phyloP scores from a whole-genome alignment of 2,888 invertebrate species.

The Hirtodrosophila histrioides region DNA sequence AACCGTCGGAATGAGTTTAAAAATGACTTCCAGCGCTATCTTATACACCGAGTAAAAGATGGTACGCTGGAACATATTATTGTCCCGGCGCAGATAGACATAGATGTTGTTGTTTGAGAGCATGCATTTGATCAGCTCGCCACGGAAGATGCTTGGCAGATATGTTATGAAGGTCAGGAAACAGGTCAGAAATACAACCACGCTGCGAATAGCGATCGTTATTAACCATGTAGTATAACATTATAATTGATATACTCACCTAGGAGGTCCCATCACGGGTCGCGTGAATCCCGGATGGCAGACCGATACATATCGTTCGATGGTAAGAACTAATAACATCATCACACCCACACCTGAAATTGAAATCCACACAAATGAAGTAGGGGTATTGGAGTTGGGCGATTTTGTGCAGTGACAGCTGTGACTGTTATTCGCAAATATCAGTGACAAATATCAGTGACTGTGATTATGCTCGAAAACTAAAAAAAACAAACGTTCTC shows the following conservation, averaged over 20 bases:
- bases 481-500: no score
- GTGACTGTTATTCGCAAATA: no score
- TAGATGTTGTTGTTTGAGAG: slow-evolving; percentile 85
- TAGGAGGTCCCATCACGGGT: slow-evolving; percentile 88
- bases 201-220: slow-evolving; percentile 65
- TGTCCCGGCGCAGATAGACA: slow-evolving; percentile 87
- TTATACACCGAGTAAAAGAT: slow-evolving; percentile 87
- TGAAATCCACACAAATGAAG: no score
- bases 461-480: no score
- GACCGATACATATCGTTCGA: slow-evolving; percentile 90
- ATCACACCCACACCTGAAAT: slow-evolving; percentile 88
- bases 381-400: no score
- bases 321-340: slow-evolving; percentile 90
- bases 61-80: slow-evolving; percentile 85
- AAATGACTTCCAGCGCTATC: slow-evolving; percentile 87
- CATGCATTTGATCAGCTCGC: slow-evolving; percentile 86
- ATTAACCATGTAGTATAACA: background rate
- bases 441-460: no score
- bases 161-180: slow-evolving; percentile 88
- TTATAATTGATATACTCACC: slow-evolving; percentile 71
- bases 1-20: slow-evolving; percentile 89
- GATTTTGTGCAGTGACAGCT: no score
- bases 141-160: slow-evolving; percentile 88
- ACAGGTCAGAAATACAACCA: slow-evolving; percentile 88
- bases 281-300: slow-evolving; percentile 89